Percentiles rank a stretch among this genome's conserved stretches.
These are phyloP conservation scores for Okamejei kenojei DNA, from an alignment of 2,797 vertebrate species.

Conservation along the genomic window DNA sequence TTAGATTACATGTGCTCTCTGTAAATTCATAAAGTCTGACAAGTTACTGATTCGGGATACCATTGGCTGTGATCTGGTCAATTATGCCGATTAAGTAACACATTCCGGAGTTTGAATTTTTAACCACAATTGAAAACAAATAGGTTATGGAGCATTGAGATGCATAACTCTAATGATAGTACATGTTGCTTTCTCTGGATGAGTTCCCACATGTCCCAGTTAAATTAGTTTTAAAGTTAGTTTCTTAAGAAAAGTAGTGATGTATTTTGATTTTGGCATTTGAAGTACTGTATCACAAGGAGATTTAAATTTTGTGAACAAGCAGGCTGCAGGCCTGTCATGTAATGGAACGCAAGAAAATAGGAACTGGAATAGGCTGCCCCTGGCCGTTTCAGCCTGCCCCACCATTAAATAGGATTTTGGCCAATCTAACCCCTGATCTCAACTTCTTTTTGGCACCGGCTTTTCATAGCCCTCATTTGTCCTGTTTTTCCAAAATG, in stretches of 20 bases:
- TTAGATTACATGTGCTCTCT: neutral
- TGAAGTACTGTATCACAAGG: neutral
- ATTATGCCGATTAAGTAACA: neutral
- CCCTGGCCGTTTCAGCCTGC: too few relatives aligned
- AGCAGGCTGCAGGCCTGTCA: neutral
- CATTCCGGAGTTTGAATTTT: neutral
- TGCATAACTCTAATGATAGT: neutral
- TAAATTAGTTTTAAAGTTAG: neutral
- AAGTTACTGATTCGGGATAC: neutral
- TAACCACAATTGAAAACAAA: neutral
- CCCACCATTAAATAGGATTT: too few relatives aligned
- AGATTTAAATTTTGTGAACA: neutral
- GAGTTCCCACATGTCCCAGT: neutral
- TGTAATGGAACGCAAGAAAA: neutral
- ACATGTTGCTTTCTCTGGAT: neutral
- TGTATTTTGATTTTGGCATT: neutral
- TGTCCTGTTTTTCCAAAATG: too few relatives aligned
- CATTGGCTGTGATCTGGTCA: neutral
- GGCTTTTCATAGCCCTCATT: too few relatives aligned
- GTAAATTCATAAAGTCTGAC: neutral
- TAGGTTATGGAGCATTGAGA: neutral
- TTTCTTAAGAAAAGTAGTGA: neutral
- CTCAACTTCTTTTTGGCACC: too few relatives aligned
- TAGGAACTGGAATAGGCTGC: too few relatives aligned
- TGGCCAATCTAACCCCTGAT: too few relatives aligned